Evolutionary conservation across 2,797 vertebrate genomes (phyloP).

Genomic region (Cynopterus sphinx): DNA sequence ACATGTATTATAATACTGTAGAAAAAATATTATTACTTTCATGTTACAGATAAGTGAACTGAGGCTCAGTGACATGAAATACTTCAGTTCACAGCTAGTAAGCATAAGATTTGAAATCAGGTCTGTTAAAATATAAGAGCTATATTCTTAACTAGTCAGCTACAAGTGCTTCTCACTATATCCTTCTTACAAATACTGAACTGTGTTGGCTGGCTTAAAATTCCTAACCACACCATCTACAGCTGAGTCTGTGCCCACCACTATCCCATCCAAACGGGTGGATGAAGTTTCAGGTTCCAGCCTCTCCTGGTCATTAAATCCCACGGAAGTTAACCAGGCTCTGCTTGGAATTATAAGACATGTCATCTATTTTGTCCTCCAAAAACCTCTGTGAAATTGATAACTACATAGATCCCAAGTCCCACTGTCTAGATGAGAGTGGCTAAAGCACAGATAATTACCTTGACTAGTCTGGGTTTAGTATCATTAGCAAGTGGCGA

Average conservation of each 20-base stretch:
- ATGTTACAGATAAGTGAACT: background rate
- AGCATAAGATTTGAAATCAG: background rate
- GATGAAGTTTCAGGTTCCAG: background rate
- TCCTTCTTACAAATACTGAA: background rate
- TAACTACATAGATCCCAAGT: background rate
- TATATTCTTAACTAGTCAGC: background rate
- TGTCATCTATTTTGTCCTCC: background rate
- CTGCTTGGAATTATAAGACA: background rate
- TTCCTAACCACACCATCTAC: background rate
- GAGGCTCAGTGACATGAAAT: background rate
- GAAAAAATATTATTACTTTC: background rate
- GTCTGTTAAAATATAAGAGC: background rate
- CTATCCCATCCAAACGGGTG: background rate
- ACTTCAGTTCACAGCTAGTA: background rate
- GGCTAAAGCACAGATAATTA: background rate
- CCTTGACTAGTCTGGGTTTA: conserved; percentile 18
- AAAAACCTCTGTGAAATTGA: background rate
- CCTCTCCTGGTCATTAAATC: background rate
- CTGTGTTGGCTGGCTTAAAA: background rate
- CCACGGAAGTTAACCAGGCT: background rate
- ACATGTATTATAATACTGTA: background rate
- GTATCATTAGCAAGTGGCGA: background rate
- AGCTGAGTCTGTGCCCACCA: background rate
- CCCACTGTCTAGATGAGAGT: background rate
- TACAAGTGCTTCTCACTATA: background rate